Conservation (phyloP, 2,797 vertebrate species). For the Naso thynnoides region DNA sequence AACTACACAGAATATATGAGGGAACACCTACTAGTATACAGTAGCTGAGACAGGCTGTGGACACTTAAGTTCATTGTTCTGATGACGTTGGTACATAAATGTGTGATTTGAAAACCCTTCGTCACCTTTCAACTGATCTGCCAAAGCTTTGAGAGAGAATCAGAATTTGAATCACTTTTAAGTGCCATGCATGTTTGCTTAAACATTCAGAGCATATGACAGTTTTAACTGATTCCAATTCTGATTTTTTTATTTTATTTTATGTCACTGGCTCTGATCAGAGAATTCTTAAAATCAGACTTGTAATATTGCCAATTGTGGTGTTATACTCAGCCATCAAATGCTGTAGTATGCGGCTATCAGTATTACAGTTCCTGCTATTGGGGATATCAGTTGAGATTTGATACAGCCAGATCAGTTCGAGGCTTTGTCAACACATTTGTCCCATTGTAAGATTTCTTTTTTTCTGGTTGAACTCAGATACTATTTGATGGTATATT, state of each 20-base stretch:
- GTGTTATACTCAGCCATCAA: conserved; percentile 72
- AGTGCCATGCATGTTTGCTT: conserved; percentile 30
- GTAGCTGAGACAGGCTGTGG: conserved; percentile 44
- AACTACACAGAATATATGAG: conserved; percentile 23
- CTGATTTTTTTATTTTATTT: conserved; percentile 9
- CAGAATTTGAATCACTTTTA: conserved; percentile 30
- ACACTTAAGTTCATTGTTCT: conserved; percentile 39
- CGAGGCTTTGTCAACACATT: conserved; percentile 62
- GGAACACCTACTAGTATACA: conserved; percentile 37
- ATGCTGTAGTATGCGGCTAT: conserved; percentile 73
- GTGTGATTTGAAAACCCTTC: conserved; percentile 47
- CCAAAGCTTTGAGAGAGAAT: conserved; percentile 43
- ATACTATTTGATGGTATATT: conserved; percentile 76
- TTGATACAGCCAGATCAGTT: conserved; percentile 62
- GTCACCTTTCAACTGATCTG: conserved; percentile 32
- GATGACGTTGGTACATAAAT: conserved; percentile 57
- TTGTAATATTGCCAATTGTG: conserved; percentile 71
- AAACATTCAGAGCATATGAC: conserved; percentile 22
- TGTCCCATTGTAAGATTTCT: conserved; percentile 60
- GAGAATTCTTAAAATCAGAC: conserved; percentile 39
- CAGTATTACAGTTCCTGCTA: conserved; percentile 78
- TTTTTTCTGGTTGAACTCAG: conserved; percentile 54
- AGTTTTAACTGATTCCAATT: conserved; percentile 34
- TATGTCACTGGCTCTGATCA: conserved; percentile 35
- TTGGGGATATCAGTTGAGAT: conserved; percentile 56